These are phyloP conservation scores for Polia nebulosa DNA, from an alignment of 2,888 invertebrate genomes.

Conservation along the genomic window DNA sequence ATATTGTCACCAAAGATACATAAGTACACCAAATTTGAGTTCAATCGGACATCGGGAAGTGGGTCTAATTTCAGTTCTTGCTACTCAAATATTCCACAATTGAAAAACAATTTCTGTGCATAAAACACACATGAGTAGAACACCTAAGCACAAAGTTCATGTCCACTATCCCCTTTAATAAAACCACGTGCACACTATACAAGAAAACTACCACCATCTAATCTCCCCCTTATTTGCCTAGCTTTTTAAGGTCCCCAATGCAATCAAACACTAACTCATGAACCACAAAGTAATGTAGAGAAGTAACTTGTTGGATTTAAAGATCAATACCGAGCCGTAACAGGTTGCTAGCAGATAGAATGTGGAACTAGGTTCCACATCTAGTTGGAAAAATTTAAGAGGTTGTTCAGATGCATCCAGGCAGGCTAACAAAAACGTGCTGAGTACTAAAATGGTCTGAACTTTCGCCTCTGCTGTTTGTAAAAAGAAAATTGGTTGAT, in stretches of 20 bases:
- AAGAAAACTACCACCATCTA: background rate
- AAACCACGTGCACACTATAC: background rate
- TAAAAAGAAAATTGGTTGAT: background rate
- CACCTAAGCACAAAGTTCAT: background rate
- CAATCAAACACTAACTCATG: slow-evolving; percentile 18
- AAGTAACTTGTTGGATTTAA: slow-evolving; percentile 35
- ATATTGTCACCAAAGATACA: too few relatives aligned
- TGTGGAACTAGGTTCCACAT: slow-evolving; percentile 8
- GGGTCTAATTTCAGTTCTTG: too few relatives aligned
- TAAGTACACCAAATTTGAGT: too few relatives aligned
- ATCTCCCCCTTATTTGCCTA: slow-evolving; percentile 12
- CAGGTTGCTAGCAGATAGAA: slow-evolving; percentile 24
- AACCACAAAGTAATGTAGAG: slow-evolving; percentile 26
- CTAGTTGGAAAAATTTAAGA: slow-evolving; percentile 1
- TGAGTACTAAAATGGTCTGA: background rate
- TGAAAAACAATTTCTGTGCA: background rate
- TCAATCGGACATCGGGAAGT: too few relatives aligned
- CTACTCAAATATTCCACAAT: too few relatives aligned
- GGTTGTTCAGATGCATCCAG: slow-evolving; percentile 12
- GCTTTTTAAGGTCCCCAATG: slow-evolving; percentile 19
- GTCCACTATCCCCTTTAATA: background rate
- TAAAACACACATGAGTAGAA: background rate
- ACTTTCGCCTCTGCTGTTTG: background rate
- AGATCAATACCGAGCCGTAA: slow-evolving; percentile 27
- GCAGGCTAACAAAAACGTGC: slow-evolving; percentile 1